phyloP scores from a whole-genome alignment of 2,888 invertebrate genomes.

The Smittia aterrima region DNA sequence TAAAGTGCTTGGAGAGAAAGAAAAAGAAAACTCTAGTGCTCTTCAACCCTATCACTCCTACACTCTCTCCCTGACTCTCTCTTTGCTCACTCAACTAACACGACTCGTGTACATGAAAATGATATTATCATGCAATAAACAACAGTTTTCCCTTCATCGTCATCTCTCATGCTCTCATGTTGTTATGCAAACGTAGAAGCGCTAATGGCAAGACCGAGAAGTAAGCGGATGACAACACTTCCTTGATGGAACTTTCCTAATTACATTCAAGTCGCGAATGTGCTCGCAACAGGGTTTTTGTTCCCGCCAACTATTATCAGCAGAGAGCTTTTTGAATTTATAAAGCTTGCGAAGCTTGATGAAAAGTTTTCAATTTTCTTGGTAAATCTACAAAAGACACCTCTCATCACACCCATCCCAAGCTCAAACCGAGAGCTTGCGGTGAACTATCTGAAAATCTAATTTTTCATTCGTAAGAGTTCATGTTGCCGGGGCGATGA shows the following conservation, averaged over 20 bases:
- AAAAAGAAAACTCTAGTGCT: background rate
- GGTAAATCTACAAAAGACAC: background rate
- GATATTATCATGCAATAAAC: constrained; percentile 29
- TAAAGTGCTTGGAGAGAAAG: constrained; percentile 14
- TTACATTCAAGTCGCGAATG: background rate
- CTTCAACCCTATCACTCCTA: background rate
- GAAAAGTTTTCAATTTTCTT: background rate
- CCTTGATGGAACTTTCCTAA: background rate
- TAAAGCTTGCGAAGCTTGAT: background rate
- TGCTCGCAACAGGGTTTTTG: background rate
- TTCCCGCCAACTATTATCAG: background rate
- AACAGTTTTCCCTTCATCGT: background rate
- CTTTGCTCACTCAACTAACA: background rate
- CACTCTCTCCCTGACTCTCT: background rate
- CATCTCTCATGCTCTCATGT: background rate
- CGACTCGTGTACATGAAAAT: constrained; percentile 12
- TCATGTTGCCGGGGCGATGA: background rate
- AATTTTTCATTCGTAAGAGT: constrained; percentile 11
- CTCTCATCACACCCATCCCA: background rate
- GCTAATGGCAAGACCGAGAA: background rate
- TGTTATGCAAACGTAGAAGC: background rate
- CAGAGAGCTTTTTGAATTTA: background rate
- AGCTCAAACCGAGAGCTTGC: background rate
- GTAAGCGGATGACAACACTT: background rate
- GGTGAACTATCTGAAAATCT: constrained; percentile 22